Percentiles rank a stretch among this genome's conserved stretches.
phyloP scores from a whole-genome alignment of 2,113 vertebrate genomes.

The Phoenicopterus ruber region DNA sequence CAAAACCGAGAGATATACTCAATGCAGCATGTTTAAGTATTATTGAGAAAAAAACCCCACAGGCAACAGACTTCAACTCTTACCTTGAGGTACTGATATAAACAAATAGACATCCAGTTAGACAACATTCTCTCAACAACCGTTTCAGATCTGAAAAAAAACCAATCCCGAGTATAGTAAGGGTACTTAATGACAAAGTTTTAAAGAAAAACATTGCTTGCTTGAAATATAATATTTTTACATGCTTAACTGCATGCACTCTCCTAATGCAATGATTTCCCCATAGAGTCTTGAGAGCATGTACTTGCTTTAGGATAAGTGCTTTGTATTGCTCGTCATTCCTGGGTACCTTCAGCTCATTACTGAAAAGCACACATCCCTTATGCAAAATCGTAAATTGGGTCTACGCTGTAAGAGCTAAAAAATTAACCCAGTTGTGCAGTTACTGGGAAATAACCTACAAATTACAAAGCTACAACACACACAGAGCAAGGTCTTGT shows the following conservation, averaged over 20 bases:
- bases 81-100: conserved; percentile 97
- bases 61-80: conserved; percentile 3
- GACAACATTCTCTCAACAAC: conserved; percentile 99
- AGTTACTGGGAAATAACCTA: neutral
- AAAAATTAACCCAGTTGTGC: conserved; percentile 9
- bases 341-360: neutral
- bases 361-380: neutral
- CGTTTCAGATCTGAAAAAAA: conserved; percentile 86
- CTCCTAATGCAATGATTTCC: conserved; percentile 56
- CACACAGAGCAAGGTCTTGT: neutral
- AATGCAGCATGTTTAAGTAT: neutral
- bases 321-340: conserved; percentile 39
- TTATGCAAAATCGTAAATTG: conserved; percentile 18
- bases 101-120: conserved; percentile 99
- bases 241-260: conserved; percentile 7
- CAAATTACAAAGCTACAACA: neutral
- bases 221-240: conserved; percentile 16
- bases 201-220: neutral
- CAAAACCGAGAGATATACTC: neutral
- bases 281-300: conserved; percentile 44
- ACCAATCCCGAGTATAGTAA: neutral
- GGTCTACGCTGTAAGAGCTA: neutral
- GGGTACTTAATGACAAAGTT: neutral
- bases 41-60: neutral
- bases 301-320: conserved; percentile 52